Percentiles rank a stretch among this genome's conserved stretches.
Conservation (phyloP, 2,113 vertebrate species). For the Lonchura striata region DNA sequence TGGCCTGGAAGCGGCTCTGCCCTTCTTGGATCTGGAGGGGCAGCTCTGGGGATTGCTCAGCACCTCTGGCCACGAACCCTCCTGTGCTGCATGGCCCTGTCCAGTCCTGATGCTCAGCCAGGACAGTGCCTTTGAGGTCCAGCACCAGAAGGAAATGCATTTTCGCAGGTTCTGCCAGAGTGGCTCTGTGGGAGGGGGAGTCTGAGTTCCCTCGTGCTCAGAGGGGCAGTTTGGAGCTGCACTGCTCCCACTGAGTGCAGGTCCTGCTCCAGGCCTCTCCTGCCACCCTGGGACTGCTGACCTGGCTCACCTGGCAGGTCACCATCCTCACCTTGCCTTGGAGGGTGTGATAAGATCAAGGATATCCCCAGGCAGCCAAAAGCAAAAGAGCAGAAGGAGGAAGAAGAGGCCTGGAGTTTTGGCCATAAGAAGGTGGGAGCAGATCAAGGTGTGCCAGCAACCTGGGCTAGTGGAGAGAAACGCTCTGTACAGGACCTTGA, state of each 20-base stretch:
- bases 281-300: not conserved
- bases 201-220: accelerated
- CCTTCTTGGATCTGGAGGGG: not conserved
- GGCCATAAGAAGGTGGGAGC: not conserved
- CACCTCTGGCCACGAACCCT: not conserved
- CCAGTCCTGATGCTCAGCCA: not conserved
- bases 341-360: not conserved
- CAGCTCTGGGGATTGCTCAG: not conserved
- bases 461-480: not conserved
- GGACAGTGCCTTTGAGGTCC: not conserved
- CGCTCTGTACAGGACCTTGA: not conserved
- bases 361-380: not conserved
- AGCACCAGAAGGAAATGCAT: not conserved
- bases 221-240: not conserved
- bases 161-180: not conserved
- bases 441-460: not conserved
- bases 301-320: not conserved
- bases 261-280: not conserved
- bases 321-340: not conserved
- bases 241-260: not conserved
- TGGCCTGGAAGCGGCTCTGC: not conserved
- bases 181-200: not conserved
- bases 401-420: not conserved
- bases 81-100: accelerated
- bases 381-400: not conserved